Percentiles rank a stretch among this genome's conserved stretches.
phyloP scores from a whole-genome alignment of 2,113 vertebrate species.

The Calyptommatus sinebrachiatus region DNA sequence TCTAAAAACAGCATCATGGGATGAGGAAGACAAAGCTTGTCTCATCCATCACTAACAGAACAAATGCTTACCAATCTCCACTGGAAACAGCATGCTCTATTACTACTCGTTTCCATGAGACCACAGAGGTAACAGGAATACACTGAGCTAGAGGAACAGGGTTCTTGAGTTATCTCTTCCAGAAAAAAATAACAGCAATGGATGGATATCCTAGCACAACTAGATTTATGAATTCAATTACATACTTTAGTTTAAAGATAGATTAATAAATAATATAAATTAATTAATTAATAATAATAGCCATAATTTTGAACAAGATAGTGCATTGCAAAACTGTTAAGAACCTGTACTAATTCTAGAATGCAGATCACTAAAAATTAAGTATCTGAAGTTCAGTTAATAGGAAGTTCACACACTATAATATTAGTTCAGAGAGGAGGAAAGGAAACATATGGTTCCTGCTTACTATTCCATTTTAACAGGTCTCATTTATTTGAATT shows the following conservation, averaged over 20 bases:
- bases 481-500: conserved; percentile 10
- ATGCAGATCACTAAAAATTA: background rate
- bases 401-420: background rate
- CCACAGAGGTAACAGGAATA: background rate
- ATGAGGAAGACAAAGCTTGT: background rate
- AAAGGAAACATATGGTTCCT: conserved; percentile 21
- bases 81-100: background rate
- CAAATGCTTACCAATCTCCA: too few species aligned
- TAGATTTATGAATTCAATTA: background rate
- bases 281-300: background rate
- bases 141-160: background rate
- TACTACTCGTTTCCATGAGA: background rate
- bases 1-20: background rate
- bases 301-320: background rate
- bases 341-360: background rate
- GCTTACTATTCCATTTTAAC: background rate
- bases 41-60: background rate
- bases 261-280: background rate
- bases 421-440: background rate
- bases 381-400: conserved; percentile 12
- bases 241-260: background rate
- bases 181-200: background rate
- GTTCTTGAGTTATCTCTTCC: background rate
- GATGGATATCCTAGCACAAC: background rate
- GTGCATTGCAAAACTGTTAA: background rate